Conservation (phyloP, 2,888 invertebrate species). For the Leptinotarsa peninsularis region DNA sequence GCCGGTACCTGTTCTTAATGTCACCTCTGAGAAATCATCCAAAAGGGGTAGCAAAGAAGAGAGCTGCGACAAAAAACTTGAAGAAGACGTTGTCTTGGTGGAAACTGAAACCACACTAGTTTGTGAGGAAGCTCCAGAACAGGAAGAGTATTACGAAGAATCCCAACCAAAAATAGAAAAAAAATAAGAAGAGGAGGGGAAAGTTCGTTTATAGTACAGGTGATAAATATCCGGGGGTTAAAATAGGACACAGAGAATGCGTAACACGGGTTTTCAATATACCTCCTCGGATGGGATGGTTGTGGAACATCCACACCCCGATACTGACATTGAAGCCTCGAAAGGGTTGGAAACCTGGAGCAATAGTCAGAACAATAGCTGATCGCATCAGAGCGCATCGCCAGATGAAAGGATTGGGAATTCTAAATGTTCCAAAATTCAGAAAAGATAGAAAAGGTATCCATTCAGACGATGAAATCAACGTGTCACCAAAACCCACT, state of each 20-base stretch:
- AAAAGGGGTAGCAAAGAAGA: not conserved
- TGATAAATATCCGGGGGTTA: conserved; percentile 68
- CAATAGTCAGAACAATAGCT: conserved; percentile 68
- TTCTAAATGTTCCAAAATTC: conserved; percentile 50
- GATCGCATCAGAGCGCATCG: conserved; percentile 59
- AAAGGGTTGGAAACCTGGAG: conserved; percentile 72
- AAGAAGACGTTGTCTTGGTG: not conserved
- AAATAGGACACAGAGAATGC: conserved; percentile 71
- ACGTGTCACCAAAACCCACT: conserved; percentile 72
- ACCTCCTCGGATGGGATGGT: conserved; percentile 77
- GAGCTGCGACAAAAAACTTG: not conserved
- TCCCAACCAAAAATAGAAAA: not conserved
- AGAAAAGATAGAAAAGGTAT: conserved; percentile 50
- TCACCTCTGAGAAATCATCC: conserved; percentile 26
- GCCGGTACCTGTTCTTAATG: conserved; percentile 39
- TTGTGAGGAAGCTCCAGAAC: not conserved
- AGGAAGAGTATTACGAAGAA: conserved; percentile 8
- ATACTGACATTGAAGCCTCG: conserved; percentile 61
- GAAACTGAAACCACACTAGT: conserved; percentile 12
- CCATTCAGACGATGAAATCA: conserved; percentile 66
- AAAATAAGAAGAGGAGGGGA: conserved; percentile 41
- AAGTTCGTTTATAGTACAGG: conserved; percentile 54
- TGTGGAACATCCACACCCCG: conserved; percentile 69
- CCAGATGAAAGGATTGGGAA: conserved; percentile 56
- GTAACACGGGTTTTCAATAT: conserved; percentile 69